Evolutionary conservation across 2,113 vertebrate genomes (phyloP).

Genomic region (Cariama cristata): DNA sequence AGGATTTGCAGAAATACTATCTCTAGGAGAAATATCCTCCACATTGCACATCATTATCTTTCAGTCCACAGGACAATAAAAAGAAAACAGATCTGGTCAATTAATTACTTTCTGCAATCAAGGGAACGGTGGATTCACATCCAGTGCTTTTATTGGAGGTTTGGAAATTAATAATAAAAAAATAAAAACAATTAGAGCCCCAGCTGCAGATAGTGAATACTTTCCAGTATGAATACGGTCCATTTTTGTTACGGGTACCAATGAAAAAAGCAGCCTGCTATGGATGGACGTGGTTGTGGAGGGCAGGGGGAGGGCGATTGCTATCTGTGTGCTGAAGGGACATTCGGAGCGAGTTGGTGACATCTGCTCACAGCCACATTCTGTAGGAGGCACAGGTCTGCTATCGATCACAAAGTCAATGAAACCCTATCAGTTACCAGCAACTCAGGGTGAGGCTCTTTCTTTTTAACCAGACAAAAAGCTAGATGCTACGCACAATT

Average conservation of each 20-base stretch:
- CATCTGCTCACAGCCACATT: neutral
- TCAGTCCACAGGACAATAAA: neutral
- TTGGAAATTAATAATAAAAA: neutral
- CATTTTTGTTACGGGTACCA: neutral
- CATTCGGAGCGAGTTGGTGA: neutral
- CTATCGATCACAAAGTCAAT: neutral
- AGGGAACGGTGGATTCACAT: neutral
- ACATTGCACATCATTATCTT: neutral
- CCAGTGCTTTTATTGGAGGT: neutral
- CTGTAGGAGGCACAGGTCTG: neutral
- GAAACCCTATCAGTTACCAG: neutral
- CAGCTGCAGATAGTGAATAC: neutral
- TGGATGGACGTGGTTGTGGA: accelerated
- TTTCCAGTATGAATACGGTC: neutral
- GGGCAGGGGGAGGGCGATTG: neutral
- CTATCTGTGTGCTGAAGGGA: neutral
- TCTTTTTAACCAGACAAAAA: neutral
- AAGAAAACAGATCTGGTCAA: neutral
- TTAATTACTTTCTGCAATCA: neutral
- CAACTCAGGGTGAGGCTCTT: neutral
- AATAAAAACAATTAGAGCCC: neutral
- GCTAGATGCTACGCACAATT: neutral
- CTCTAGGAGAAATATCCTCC: neutral
- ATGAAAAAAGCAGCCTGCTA: neutral
- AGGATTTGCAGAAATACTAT: neutral